A percentile compares a stretch with the other conserved stretches of the same genome.
Conservation (phyloP, 2,113 vertebrate genomes). For the Peromyscus polionotus region DNA sequence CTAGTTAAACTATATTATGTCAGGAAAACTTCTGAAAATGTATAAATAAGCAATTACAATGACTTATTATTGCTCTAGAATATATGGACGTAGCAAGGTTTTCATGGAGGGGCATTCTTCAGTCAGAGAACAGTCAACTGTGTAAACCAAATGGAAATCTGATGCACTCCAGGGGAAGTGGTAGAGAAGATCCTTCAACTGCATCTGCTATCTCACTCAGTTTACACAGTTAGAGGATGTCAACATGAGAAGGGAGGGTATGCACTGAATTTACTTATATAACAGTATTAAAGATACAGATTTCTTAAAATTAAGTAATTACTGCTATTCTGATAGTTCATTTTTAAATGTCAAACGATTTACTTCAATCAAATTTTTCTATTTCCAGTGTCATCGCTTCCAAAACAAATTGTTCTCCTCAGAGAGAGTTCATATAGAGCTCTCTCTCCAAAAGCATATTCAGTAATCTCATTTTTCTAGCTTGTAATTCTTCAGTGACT, state of each 20-base stretch:
- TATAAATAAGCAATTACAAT: background rate
- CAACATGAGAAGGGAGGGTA: background rate
- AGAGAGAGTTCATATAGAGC: background rate
- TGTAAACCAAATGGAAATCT: background rate
- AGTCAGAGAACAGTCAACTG: background rate
- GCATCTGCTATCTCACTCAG: background rate
- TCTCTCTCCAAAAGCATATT: background rate
- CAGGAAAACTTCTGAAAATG: background rate
- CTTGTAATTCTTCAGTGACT: background rate
- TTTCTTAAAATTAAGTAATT: slow-evolving; percentile 8
- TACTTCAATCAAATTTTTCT: background rate
- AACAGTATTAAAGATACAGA: background rate
- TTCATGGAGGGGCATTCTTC: background rate
- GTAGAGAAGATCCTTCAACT: background rate
- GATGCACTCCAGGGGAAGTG: background rate
- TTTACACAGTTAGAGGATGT: background rate
- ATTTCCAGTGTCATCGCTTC: background rate
- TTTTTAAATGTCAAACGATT: slow-evolving; percentile 43
- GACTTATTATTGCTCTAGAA: background rate
- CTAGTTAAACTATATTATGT: background rate
- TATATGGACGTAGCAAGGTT: background rate
- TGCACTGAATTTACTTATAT: background rate
- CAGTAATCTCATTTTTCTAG: background rate
- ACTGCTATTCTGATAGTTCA: background rate
- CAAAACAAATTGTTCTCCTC: background rate